These are phyloP conservation scores for Petrocephalus microphthalmus DNA, from an alignment of 2,113 vertebrate species.

Conservation along the genomic window DNA sequence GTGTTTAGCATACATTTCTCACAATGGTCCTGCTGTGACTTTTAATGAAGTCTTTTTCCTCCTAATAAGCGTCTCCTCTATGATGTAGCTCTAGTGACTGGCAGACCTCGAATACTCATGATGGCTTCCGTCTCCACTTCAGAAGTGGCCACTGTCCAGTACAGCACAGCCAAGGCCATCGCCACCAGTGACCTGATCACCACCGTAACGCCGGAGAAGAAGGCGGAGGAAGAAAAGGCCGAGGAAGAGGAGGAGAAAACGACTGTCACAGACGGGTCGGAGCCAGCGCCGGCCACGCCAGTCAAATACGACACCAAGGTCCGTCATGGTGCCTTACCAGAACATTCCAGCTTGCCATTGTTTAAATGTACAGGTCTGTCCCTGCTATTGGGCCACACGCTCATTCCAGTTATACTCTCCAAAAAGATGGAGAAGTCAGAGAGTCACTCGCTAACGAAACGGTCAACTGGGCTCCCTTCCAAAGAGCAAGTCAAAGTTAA, in stretches of 20 bases:
- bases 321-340: conserved; percentile 37
- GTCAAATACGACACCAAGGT: conserved; percentile 74
- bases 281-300: conserved; percentile 55
- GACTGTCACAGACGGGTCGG: conserved; percentile 47
- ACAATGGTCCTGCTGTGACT: not conserved
- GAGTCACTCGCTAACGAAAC: not conserved
- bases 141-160: conserved; percentile 91
- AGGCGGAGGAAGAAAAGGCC: conserved; percentile 67
- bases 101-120: conserved; percentile 81
- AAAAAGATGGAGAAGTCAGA: not conserved
- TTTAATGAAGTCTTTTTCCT: not conserved
- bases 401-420: not conserved
- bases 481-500: not conserved
- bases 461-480: not conserved
- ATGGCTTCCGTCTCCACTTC: conserved; percentile 78
- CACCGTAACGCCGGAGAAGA: conserved; percentile 82
- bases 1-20: not conserved
- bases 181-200: conserved; percentile 89
- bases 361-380: not conserved
- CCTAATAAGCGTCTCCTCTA: conserved; percentile 17
- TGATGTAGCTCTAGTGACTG: conserved; percentile 75
- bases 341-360: not conserved
- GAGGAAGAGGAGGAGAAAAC: conserved; percentile 53
- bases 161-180: conserved; percentile 79
- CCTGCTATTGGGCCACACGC: not conserved